Evolutionary conservation across 2,797 vertebrate genomes (phyloP), one percentile per base, ranked within the genome.

Genomic region (Knipowitschia caucasica): DNA sequence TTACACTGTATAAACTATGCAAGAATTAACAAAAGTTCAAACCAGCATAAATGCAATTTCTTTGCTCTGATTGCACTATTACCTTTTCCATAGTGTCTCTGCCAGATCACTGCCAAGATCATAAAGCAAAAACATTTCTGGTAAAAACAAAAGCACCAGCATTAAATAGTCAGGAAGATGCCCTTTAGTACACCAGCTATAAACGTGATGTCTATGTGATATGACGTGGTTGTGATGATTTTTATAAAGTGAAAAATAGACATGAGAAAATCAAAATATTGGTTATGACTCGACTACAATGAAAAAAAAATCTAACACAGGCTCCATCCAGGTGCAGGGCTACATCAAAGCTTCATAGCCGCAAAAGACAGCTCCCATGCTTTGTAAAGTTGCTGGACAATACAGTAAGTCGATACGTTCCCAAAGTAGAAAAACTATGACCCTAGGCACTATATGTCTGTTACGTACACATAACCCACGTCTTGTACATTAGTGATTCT

Each of bases 381-480:
- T 60, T 56, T 59, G 56, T 38, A 53, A 50, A 56, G 56, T 35
- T 55, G 23, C 29, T 58, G 68, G 71, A 75, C 60, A 75, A 71
- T 58, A 68, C 15, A 46, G 65, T 59, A 72, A 76, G 59, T 14
- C 59, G 72, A 73, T 71, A 71, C 39, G 50, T 43, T 64, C 29
- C 50, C 42, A 0, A 34, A 29, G 64, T 6, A 31, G 53, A 65
- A 23, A 47, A 29, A 50, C 0, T 1, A 36, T 40, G 20, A 42
- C 50, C 52, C 31, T 21, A 1, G 64, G 67, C 57, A 23, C 45
- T 31, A 38, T 3, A 39, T 53, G 55, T 57, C 46, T 38, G 47
- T 56, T 51, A 45, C 51, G 47, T 51, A 39, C 18, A 17, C 52
- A 50, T 40, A 39, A 52, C 57, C 59, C 45, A 42, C 17, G 42